Base-by-base conservation (phyloP, 2,113 vertebrate species). In the Columba livia region DNA sequence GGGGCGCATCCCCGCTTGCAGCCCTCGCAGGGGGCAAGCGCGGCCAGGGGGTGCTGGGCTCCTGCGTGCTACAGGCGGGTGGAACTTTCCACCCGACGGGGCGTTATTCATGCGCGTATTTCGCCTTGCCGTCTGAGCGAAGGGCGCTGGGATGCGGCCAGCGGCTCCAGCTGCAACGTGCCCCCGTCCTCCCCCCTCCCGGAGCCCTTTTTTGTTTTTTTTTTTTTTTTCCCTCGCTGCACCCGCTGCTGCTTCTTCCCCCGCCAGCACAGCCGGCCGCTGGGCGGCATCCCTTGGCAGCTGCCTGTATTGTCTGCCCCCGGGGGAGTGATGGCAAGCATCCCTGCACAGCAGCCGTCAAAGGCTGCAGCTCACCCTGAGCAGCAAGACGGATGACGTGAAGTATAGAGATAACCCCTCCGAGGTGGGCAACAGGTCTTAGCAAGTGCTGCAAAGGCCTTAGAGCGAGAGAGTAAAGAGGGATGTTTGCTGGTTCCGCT, bases 31-130 rank as follows among this genome's bases (percentile, higher is more conserved):
- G 13, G 58, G 25, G 5, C 53, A 19, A 40, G 56, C 18, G 9
- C 34, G 11, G 6, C 31, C 14, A 15, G 4, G 28, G 47, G 54
- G 4, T 15, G 38, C 79, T 6, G 70, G 28, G 66, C 61, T 79
- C 51, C 82, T 8, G 56, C n/a, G 32, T 24, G 58, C 42, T 36
- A 3, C 67, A 9, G 65, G 56, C 85, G 53, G 58, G 40, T 79
- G 93, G 91, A 90, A 93, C 86, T 94, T 93, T 93, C 96, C 89
- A 93, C 79, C 50, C 75, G 79, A 54, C 79, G 64, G 72, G 32
- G 13, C 60, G 29, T 62, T 71, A 62, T 61, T 60, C 54, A 62
- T 31, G 31, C 58, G 38, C 17, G 9, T 3, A 6, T 86, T 84
- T 56, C n/a, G 40, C 40, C 65, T 61, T 5, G 48, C 70, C 20